Percentiles rank a stretch among this genome's conserved stretches.
Conservation (phyloP, 1,140 invertebrate genomes). For the Chelonus insularis region DNA sequence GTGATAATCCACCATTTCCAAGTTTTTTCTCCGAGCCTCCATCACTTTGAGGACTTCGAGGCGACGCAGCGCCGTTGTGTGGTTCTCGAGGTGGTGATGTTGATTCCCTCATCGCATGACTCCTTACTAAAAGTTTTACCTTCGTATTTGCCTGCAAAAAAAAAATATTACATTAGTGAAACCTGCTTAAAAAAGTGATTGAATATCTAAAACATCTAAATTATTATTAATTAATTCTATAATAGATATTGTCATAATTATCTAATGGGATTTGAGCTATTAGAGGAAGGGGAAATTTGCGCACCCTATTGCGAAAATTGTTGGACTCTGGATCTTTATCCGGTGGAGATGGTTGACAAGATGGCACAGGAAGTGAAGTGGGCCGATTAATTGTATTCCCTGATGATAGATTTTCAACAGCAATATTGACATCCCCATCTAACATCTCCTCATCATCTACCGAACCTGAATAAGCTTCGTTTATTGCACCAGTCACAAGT, state of each 20-base stretch:
- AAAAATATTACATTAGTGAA: neutral
- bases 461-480: constrained; percentile 39
- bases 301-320: constrained; percentile 54
- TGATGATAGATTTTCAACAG: constrained; percentile 33
- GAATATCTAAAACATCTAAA: neutral
- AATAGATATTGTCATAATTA: too few species aligned
- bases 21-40: constrained; percentile 44
- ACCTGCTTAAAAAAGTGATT: neutral
- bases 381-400: constrained; percentile 34
- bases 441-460: constrained; percentile 51
- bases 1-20: constrained; percentile 33
- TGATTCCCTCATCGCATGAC: constrained; percentile 86
- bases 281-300: constrained; percentile 27
- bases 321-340: constrained; percentile 46
- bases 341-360: constrained; percentile 42
- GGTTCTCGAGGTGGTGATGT: constrained; percentile 79
- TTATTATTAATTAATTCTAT: neutral
- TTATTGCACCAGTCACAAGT: constrained; percentile 44
- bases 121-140: constrained; percentile 81
- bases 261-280: too few species aligned
- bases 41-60: constrained; percentile 46
- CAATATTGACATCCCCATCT: constrained; percentile 49
- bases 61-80: constrained; percentile 55
- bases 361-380: constrained; percentile 27
- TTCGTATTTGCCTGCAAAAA: constrained; percentile 67